Conservation (phyloP, 2,888 invertebrate genomes). For the Apeira syringaria region DNA sequence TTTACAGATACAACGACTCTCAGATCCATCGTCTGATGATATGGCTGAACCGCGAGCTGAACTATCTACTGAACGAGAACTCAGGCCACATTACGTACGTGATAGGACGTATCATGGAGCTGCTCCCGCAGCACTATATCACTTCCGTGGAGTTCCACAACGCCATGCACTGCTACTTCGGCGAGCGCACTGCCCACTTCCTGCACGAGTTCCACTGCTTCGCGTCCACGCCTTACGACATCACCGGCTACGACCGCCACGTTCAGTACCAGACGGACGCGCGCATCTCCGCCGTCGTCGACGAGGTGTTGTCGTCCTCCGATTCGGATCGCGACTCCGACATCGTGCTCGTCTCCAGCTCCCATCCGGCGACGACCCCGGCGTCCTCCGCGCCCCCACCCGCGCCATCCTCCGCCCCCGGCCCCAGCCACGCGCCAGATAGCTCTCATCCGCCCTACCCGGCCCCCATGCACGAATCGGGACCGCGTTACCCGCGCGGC, state of each 20-base stretch:
- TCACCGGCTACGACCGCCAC: constrained; percentile 90
- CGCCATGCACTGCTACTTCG: constrained; percentile 87
- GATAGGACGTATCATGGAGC: constrained; percentile 86
- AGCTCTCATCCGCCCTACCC: no score
- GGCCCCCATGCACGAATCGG: no score
- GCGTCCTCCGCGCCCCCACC: constrained; percentile 23
- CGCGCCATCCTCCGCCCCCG: constrained; percentile 18
- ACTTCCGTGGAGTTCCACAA: constrained; percentile 88
- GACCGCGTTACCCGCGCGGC: constrained; percentile 45
- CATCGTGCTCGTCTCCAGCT: constrained; percentile 62
- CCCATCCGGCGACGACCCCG: constrained; percentile 46
- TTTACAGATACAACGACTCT: constrained; percentile 86
- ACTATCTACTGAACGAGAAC: constrained; percentile 87
- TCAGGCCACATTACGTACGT: constrained; percentile 86
- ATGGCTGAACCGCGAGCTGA: constrained; percentile 94
- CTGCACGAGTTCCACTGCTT: constrained; percentile 94
- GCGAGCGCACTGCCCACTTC: constrained; percentile 91
- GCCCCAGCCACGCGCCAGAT: constrained; percentile 38
- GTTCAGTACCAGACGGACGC: constrained; percentile 85
- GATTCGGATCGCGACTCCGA: constrained; percentile 68
- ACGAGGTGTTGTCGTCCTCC: constrained; percentile 77
- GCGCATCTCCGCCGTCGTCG: constrained; percentile 80
- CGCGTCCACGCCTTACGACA: constrained; percentile 93
- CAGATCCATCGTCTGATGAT: constrained; percentile 92
- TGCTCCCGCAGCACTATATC: constrained; percentile 87